Evolutionary conservation across 2,797 vertebrate genomes (phyloP).

Genomic region (Aplochiton taeniatus): DNA sequence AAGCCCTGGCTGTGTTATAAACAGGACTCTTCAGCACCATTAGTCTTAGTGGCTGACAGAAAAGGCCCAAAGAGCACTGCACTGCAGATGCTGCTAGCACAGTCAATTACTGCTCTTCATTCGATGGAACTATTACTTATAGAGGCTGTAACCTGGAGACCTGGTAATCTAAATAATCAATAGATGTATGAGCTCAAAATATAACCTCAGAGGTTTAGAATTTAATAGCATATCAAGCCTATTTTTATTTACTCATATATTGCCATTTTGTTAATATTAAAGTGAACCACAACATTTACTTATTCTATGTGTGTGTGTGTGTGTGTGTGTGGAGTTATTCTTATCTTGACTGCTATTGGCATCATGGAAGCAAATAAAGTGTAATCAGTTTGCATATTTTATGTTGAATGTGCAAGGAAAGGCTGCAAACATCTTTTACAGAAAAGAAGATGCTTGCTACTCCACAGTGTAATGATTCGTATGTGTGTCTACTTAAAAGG

Average conservation of each 20-base stretch:
- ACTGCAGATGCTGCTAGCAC: constrained; percentile 30
- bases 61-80: constrained; percentile 32
- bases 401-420: not conserved
- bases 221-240: not conserved
- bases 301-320: no score
- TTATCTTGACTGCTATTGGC: no score
- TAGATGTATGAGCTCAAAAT: constrained; percentile 22
- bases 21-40: constrained; percentile 64
- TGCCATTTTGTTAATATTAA: no score
- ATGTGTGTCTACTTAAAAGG: no score
- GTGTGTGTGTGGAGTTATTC: no score
- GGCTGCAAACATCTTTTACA: not conserved
- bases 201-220: not conserved
- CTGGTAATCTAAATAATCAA: constrained; percentile 29
- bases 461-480: not conserved
- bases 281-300: no score
- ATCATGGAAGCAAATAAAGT: not conserved
- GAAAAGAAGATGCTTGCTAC: not conserved
- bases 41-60: constrained; percentile 56
- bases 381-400: not conserved
- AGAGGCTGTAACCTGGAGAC: constrained; percentile 23
- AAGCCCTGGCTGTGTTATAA: constrained; percentile 61
- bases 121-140: constrained; percentile 45
- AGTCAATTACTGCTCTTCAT: constrained; percentile 69
- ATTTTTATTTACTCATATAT: not conserved